Evolutionary conservation across 2,113 vertebrate species (phyloP), one percentile per base, ranked within the genome.

Genomic region (Notarius lentiginosus): DNA sequence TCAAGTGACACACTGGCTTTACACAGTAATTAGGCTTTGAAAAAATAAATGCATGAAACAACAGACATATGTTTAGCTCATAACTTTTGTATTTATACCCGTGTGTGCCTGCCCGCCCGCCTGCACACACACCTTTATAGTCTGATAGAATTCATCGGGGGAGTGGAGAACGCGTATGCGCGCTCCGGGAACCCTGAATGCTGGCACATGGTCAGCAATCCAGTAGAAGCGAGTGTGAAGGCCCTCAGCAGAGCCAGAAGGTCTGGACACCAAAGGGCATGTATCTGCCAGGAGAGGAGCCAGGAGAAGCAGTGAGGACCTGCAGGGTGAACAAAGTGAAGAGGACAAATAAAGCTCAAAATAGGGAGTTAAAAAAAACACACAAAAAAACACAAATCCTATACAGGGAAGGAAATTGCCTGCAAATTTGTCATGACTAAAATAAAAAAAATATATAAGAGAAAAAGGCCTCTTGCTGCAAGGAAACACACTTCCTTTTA

Each of bases 201-300:
- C 97, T 0, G 98, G 98, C 1, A 97, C 97, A 18, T 98, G 93
- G 65, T 97, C 97, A 4, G 96, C 92, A 92, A 99, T 97, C 98
- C 98, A 99, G 88, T 94, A 94, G 93, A 99, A 99, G 55, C 94
- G 94, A 87, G 95, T 89, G 27, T 92, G 94, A 63, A 94, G 92
- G 0, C 95, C 94, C 86, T 96, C 96, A 0, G 93, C 93, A 7
- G 96, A 94, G 5, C 94, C 93, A 1, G 94, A 91, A 0, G 95
- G 93, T 76, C 90, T 91, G 73, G 91, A 87, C 9, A 95, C 94
- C 12, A 93, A 91, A 7, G 96, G 94, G 65, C 94, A 93, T 0
- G 95, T 30, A 51, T 97, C 95, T 1, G 95, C 96, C 88, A 99
- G 92, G 56, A 99, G 86, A 0, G 98, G 98, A 1, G 97, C 96